phyloP scores from a whole-genome alignment of 1,140 invertebrate species.

The Platorchestia sp. region DNA sequence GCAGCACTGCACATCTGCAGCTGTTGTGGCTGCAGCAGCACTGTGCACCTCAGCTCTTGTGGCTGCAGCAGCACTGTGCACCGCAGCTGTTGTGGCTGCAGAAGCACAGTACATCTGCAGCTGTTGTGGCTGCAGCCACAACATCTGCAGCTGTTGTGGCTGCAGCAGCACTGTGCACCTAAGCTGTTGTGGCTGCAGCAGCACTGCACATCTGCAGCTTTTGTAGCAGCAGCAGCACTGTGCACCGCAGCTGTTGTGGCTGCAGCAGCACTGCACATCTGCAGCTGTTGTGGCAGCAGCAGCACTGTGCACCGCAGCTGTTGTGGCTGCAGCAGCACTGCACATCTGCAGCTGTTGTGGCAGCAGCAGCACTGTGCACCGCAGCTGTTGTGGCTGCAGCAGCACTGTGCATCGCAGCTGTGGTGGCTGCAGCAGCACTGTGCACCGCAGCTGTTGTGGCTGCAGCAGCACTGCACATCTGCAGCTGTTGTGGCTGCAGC shows the following conservation, averaged over 20 bases:
- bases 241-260: too few relatives aligned
- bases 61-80: not conserved
- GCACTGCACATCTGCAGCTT: not conserved
- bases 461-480: not conserved
- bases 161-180: too few relatives aligned
- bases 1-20: not conserved
- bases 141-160: not conserved
- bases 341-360: too few relatives aligned
- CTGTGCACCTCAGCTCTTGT: not conserved
- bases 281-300: too few relatives aligned
- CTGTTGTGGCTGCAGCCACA: not conserved
- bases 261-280: not conserved
- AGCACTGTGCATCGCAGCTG: not conserved
- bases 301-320: too few relatives aligned
- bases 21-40: not conserved
- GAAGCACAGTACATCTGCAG: not conserved
- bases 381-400: not conserved
- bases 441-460: not conserved
- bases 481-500: not conserved
- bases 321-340: too few relatives aligned
- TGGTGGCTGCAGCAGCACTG: not conserved
- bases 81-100: not conserved
- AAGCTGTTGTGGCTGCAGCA: not conserved
- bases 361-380: not conserved
- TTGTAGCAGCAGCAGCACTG: too few relatives aligned